Base-by-base conservation (phyloP, 2,888 invertebrate species). In the Drosophila gaucha region DNA sequence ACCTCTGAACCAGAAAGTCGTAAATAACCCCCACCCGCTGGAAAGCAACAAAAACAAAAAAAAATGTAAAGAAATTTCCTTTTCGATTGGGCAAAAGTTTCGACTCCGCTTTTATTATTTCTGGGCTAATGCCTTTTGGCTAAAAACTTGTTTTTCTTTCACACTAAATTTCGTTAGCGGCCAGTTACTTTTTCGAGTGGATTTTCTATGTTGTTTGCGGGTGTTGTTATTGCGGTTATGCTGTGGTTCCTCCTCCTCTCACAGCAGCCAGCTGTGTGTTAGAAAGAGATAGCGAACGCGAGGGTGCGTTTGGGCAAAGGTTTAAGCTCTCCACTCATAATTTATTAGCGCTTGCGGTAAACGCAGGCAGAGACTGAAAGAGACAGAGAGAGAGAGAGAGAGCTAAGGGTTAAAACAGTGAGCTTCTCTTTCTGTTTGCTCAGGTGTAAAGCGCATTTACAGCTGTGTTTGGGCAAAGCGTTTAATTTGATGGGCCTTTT, bases 1-100 rank as follows among this genome's bases (percentile, higher is more conserved):
- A 89, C 86, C 89, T 87, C 80, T 86, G 89, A 90, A 89, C 89
- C 89, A 89, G 89, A 90, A 90, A 89, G 87, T 89, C 90, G 89
- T 90, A 90, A 90, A 90, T 90, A 90, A 89, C 78, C 26, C 24
- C 41, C 36, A 6, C 39, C 22, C 39, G 22, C 51, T 6, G 6
- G 26, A 50, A 50, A 50, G 20, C 10, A 24, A 35, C 31, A 10
- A 31, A 9, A 55, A 26, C 22, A 14, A 39, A 18, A 20, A 52
- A 18, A 39, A 31, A 54, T n/a, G 1, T 18, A 1, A 35, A 49
- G 80, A 86, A 84, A 66, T 68, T 78, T 71, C 78, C 67, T 78
- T 82, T 82, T 67, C 67, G 50, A 74, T 74, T 76, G 49, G 66
- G 52, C 24, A 55, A 65, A 65, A 65, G 36, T 67, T 33, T 39